These are phyloP conservation scores for Galagoides demidoff DNA, from an alignment of 2,797 vertebrate genomes.

Conservation along the genomic window DNA sequence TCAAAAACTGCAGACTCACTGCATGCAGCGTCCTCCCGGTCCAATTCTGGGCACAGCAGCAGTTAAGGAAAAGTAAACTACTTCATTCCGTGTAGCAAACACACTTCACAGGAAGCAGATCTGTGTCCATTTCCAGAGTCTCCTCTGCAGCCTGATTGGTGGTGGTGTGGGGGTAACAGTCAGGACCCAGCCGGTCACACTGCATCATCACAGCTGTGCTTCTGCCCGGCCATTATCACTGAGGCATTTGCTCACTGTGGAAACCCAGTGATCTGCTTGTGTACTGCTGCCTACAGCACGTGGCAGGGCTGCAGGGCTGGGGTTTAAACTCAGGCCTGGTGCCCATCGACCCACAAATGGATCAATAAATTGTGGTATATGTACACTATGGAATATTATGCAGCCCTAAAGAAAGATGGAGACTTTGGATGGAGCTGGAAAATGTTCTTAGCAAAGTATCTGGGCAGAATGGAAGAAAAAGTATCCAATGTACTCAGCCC, in stretches of 20 bases:
- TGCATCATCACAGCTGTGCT: accelerated
- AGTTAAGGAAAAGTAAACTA: slow-evolving; percentile 46
- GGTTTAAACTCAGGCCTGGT: too few species aligned
- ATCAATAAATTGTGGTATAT: too few species aligned
- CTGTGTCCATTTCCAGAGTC: neutral
- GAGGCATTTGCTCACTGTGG: accelerated
- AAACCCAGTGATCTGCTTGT: accelerated
- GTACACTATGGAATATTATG: too few species aligned
- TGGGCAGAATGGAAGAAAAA: too few species aligned
- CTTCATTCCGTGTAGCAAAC: neutral
- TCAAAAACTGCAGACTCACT: slow-evolving; percentile 75
- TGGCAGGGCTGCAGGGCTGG: too few species aligned
- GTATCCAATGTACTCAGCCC: too few species aligned
- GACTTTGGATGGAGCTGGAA: too few species aligned
- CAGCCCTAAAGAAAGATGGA: too few species aligned
- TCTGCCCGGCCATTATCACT: accelerated
- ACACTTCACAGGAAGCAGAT: slow-evolving; percentile 17
- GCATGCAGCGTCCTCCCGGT: slow-evolving; percentile 62
- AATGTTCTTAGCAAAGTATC: too few species aligned
- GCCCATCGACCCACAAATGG: too few species aligned
- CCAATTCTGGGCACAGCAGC: slow-evolving; percentile 55
- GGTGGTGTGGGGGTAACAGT: accelerated
- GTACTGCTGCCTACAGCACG: accelerated
- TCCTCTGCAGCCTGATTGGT: neutral
- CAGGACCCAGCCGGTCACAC: accelerated